Base-by-base conservation (phyloP, 2,888 invertebrate species). In the Chrysomela aeneicollis region DNA sequence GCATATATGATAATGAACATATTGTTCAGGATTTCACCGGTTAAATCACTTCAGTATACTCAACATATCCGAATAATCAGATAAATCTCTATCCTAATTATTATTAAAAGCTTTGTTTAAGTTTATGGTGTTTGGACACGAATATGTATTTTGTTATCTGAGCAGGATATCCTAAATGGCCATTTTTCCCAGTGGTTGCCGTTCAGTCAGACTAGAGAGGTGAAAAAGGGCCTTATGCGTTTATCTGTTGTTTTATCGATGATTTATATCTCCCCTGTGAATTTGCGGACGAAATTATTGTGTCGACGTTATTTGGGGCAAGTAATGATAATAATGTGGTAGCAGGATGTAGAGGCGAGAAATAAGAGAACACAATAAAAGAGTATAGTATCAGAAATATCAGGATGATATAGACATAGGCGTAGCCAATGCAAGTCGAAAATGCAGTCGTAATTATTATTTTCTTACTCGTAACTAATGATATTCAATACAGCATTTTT, bases 141-240 rank as follows among this genome's bases (percentile, higher is more conserved):
- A 72, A 69, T 72, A 68, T 74, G 42, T 42, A 73, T 73, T 69
- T 71, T 67, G 68, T 74, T 74, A 77, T 77, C 77, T 74, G 71
- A 65, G 70, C 78, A 77, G 77, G 78, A 77, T 78, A 77, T 78
- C 77, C 77, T 77, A 77, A 77, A 77, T 77, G 77, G 74, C 70
- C 71, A 72, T 77, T 78, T 42, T 78, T 77, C 76, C 76, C 77
- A 77, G 73, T 77, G 74, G 73, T 63, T 68, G 67, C 68, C 66
- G 64, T 64, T 60, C 47, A 55, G 57, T 54, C 52, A 50, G 52
- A 63, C 42, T 42, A 42, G 42, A 60, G 63, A 64, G 66, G 67
- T 55, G 67, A 61, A 54, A 63, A 46, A 68, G 68, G 66, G 66
- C 67, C 63, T 65, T 74, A 71, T 74, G 72, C 70, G 71, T 71